Conservation (phyloP, 1,140 invertebrate genomes). For the Venturia canescens region DNA sequence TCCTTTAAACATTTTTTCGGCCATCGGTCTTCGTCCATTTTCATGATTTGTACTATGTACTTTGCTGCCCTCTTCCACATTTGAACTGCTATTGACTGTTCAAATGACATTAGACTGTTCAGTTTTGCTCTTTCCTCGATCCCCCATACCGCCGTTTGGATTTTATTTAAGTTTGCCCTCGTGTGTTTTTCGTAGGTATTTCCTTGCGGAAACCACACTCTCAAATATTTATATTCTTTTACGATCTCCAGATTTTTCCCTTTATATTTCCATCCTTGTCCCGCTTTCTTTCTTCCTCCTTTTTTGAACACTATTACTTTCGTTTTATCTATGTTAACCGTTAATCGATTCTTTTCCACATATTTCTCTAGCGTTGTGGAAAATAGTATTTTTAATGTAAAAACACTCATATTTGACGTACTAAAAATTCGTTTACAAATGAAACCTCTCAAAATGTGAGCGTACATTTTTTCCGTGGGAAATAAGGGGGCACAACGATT, state of each 20-base stretch:
- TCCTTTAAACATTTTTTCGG: too few species aligned
- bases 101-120: too few species aligned
- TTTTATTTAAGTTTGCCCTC: not conserved
- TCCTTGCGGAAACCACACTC: constrained; percentile 15
- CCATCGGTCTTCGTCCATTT: too few species aligned
- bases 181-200: constrained; percentile 32
- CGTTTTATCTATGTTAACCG: constrained; percentile 33
- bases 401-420: too few species aligned
- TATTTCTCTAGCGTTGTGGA: constrained; percentile 7
- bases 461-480: too few species aligned
- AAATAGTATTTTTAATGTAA: too few species aligned
- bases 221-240: constrained; percentile 24
- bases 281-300: not conserved
- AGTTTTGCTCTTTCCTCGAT: constrained; percentile 31
- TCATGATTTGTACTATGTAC: constrained; percentile 1
- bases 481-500: too few species aligned
- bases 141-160: constrained; percentile 26
- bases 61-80: not conserved
- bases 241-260: constrained; percentile 13
- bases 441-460: too few species aligned
- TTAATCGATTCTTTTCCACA: constrained; percentile 33
- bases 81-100: too few species aligned
- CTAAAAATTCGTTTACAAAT: too few species aligned
- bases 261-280: constrained; percentile 27
- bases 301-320: constrained; percentile 37